A percentile compares a stretch with the other conserved stretches of the same genome.
phyloP scores from a whole-genome alignment of 2,113 vertebrate species.

The Bufo bufo region DNA sequence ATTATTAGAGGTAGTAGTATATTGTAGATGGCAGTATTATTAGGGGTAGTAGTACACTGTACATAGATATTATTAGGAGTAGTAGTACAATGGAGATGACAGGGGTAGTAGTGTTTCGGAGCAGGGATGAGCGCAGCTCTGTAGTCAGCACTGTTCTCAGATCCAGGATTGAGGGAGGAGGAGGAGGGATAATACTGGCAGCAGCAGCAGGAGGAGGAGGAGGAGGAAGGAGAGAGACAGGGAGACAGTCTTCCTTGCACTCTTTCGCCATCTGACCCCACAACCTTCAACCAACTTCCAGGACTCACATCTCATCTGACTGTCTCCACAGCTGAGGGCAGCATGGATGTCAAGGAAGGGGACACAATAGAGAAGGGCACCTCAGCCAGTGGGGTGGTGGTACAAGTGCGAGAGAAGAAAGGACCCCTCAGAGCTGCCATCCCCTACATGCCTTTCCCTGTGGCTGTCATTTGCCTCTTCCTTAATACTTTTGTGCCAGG shows the following conservation, averaged over 20 bases:
- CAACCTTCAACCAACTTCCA: slow-evolving; percentile 26
- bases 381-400: slow-evolving; percentile 87
- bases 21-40: too few species aligned
- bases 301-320: slow-evolving; percentile 30
- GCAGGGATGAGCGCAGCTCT: background rate
- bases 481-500: slow-evolving; percentile 97
- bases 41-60: too few species aligned
- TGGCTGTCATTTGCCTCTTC: slow-evolving; percentile 94
- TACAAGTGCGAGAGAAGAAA: slow-evolving; percentile 96
- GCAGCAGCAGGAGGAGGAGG: background rate
- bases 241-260: background rate
- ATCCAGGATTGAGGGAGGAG: background rate
- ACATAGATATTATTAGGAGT: background rate
- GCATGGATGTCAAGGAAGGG: slow-evolving; percentile 60
- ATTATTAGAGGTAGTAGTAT: too few species aligned
- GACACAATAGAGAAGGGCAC: slow-evolving; percentile 67
- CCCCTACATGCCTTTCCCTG: slow-evolving; percentile 94
- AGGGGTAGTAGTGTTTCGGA: background rate
- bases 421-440: slow-evolving; percentile 90
- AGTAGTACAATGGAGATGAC: background rate
- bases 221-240: background rate
- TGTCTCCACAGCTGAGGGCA: background rate
- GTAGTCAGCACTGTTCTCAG: background rate
- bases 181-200: background rate
- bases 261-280: slow-evolving; percentile 45